Base-by-base conservation (phyloP, 2,888 invertebrate genomes). In the Polyommatus icarus region DNA sequence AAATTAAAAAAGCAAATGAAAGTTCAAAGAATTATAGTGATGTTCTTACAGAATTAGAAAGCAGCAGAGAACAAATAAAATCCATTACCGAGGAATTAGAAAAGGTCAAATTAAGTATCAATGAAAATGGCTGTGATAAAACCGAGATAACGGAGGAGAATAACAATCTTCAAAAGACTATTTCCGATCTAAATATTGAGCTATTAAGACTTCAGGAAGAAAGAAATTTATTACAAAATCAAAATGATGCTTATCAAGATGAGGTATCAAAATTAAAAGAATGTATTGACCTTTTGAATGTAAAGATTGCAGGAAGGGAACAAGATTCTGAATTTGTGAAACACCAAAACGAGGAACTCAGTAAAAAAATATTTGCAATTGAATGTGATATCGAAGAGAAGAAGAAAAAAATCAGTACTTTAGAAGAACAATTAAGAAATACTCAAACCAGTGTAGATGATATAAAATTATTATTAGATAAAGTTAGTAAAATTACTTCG, bases 61-160 rank as follows among this genome's bases (percentile, higher is more conserved):
- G 78, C 32, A 88, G 87, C 82, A 84, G 84, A 78, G 83, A 82
- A 73, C 83, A 88, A 82, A 83, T 89, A n/a, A 80, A 78, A 36
- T 73, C 67, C 10, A 82, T 87, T n/a, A 81, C 81, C 54, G 82
- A 83, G n/a, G 84, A 87, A 81, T 80, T 85, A 57, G 79, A 83
- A 57, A 81, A 81, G 15, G 81, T 89, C 10, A 85, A 85, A 71
- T 80, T 82, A 61, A 82, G 85, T 80, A 59, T 84, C 1, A 84
- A 81, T 10, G 84, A 86, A 59, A 86, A 88, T 79, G 79, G 84
- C 50, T 77, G 61, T n/a, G 81, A 81, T 24, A 85, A 90, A 12
- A 84, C 84, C 81, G 85, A 84, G 76, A 80, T 90, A 61, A 78
- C 85, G 57, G 71, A 83, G 75, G 85, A 87, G 78, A 87, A 87